A percentile compares a stretch with the other conserved stretches of the same genome.
Conservation (phyloP, 1,140 invertebrate species). For the Cotesia vestalis region DNA sequence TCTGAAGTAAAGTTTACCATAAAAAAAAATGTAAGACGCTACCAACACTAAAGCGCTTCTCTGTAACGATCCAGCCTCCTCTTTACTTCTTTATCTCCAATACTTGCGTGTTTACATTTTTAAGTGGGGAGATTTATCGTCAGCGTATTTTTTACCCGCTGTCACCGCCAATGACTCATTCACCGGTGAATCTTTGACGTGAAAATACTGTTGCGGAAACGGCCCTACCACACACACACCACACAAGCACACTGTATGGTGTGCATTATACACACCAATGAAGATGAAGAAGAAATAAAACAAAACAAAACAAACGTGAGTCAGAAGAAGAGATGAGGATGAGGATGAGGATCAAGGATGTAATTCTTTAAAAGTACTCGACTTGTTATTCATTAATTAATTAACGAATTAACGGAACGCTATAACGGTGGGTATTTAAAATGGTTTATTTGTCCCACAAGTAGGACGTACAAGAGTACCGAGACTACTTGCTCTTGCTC, state of each 20-base stretch:
- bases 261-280: not conserved
- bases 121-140: slow-evolving; percentile 16
- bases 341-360: not conserved
- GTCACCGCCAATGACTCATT: slow-evolving; percentile 36
- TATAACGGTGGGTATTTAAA: slow-evolving; percentile 29
- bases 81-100: not conserved
- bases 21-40: too few species aligned
- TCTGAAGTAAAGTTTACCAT: too few species aligned
- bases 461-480: slow-evolving; percentile 21
- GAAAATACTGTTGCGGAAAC: slow-evolving; percentile 36
- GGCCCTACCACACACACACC: not conserved
- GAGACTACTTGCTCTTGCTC: slow-evolving; percentile 4
- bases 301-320: not conserved
- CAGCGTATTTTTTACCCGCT: slow-evolving; percentile 8
- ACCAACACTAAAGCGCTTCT: too few species aligned
- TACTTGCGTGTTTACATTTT: not conserved
- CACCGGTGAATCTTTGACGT: slow-evolving; percentile 27
- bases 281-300: slow-evolving; percentile 16
- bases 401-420: slow-evolving; percentile 40
- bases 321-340: not conserved
- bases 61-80: too few species aligned
- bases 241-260: not conserved
- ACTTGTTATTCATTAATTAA: slow-evolving; percentile 38
- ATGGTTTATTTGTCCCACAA: slow-evolving; percentile 31
- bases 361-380: slow-evolving; percentile 14